These are phyloP conservation scores for Anser cygnoides DNA, from an alignment of 2,113 vertebrate genomes.

Conservation along the genomic window DNA sequence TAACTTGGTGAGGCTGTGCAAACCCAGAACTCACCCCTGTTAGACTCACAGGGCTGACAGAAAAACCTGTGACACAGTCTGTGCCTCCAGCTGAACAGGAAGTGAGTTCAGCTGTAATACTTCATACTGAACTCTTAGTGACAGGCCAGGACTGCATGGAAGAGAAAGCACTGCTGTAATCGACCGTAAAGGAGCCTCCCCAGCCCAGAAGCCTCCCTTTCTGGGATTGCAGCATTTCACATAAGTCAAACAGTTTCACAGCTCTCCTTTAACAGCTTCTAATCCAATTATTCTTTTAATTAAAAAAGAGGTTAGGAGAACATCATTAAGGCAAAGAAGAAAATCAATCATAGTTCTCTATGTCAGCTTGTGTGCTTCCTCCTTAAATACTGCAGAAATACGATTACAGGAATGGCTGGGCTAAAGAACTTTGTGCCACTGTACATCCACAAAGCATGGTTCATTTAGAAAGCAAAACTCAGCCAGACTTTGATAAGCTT, in stretches of 20 bases:
- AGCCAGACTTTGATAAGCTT: background rate
- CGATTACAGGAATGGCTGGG: background rate
- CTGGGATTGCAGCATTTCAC: background rate
- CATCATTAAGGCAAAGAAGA: background rate
- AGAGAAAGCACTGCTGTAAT: background rate
- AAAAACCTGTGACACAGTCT: background rate
- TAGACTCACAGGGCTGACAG: background rate
- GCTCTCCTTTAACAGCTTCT: background rate
- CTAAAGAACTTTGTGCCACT: background rate
- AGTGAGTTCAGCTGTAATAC: background rate
- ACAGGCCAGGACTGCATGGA: background rate
- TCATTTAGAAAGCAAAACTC: accelerated
- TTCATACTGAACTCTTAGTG: background rate
- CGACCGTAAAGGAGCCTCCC: background rate
- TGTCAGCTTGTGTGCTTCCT: background rate
- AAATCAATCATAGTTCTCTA: background rate
- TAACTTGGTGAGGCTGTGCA: accelerated
- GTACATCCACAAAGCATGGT: background rate
- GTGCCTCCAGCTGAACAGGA: background rate
- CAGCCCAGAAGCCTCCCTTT: background rate
- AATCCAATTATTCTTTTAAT: background rate
- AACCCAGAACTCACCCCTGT: background rate
- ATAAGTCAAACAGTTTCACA: background rate
- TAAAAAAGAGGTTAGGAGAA: background rate
- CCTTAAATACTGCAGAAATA: background rate